These are phyloP conservation scores for Catotricha subobsoleta DNA, from an alignment of 2,888 invertebrate species.

Conservation along the genomic window DNA sequence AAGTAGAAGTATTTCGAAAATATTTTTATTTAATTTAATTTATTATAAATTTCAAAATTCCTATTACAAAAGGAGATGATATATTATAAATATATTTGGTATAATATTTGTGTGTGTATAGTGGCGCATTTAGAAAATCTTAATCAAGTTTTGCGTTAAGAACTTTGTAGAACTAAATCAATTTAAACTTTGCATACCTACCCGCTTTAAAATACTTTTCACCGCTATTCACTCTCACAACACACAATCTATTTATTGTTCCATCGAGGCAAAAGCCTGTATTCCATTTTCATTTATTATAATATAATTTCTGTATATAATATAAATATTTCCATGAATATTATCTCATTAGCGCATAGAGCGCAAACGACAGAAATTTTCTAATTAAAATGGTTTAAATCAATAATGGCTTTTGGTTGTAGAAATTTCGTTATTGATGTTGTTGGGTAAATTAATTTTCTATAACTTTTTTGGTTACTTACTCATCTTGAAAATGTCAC, in stretches of 20 bases:
- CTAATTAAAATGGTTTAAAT: conserved; percentile 2
- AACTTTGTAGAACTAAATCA: conserved; percentile 6
- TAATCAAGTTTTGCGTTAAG: conserved; percentile 6
- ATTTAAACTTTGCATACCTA: conserved; percentile 4
- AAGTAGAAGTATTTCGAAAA: no score
- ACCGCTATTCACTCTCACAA: neutral
- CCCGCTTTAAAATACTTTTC: neutral
- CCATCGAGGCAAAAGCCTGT: neutral
- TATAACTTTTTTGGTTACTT: no score
- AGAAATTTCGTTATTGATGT: no score
- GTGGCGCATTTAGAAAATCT: conserved; percentile 5
- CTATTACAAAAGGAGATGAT: neutral
- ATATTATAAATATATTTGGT: conserved; percentile 4
- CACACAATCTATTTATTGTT: conserved; percentile 1
- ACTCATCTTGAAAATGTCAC: no score
- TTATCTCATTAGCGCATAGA: no score
- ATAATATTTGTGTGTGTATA: no score
- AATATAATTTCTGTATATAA: no score
- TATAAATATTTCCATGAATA: no score
- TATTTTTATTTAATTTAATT: no score
- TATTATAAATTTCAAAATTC: no score
- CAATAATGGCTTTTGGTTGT: conserved; percentile 5
- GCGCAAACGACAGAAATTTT: no score
- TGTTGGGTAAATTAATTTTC: no score
- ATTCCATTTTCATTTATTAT: neutral